Evolutionary conservation across 2,113 vertebrate species (phyloP), one percentile per base, ranked within the genome.

Genomic region (Orcinus orca): DNA sequence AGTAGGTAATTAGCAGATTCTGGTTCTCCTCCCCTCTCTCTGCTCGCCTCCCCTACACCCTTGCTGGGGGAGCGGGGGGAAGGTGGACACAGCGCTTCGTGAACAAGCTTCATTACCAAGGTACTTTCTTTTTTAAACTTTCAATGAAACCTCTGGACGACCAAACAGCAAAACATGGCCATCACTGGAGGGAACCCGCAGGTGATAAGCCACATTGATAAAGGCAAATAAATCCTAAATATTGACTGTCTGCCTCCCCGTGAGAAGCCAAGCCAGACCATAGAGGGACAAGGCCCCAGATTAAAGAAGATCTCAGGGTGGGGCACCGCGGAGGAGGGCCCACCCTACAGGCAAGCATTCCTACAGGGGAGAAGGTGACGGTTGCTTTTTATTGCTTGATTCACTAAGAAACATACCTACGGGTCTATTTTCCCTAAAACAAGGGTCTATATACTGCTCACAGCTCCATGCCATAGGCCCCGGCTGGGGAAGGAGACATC

Each of bases 261-360:
- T 1, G 20, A 81, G 68, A 47, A 31, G 18, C 26, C 15, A 12
- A 13, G 8, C 7, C 47, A 74, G n/a, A 14, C 47, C 18, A 44
- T 2, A 36, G 2, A 36, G 58, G 10, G 8, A 11, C 0, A 1
- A 58, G 5, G 4, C 18, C 38, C 33, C 3, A 1, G n/a, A 17
- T 26, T n/a, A 80, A 62, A 77, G 71, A 17, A 26, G 5, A 6
- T 85, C 33, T 18, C 38, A 3, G 6, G 7, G 3, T 11, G 38
- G 44, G 21, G 14, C 13, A 9, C 20, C 14, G 12, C 1, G 0
- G n/a, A 26, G 6, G 26, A 12, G 55, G 17, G 13, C 20, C 15
- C 5, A 38, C 1, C 26, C 70, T 38, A 3, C 1, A 10, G 53
- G 83, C 1, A 21, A 36, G 41, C 88, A 47, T 41, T 44, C 71